Evolutionary conservation across 1,140 invertebrate species (phyloP).

Genomic region (Halyomorpha halys): DNA sequence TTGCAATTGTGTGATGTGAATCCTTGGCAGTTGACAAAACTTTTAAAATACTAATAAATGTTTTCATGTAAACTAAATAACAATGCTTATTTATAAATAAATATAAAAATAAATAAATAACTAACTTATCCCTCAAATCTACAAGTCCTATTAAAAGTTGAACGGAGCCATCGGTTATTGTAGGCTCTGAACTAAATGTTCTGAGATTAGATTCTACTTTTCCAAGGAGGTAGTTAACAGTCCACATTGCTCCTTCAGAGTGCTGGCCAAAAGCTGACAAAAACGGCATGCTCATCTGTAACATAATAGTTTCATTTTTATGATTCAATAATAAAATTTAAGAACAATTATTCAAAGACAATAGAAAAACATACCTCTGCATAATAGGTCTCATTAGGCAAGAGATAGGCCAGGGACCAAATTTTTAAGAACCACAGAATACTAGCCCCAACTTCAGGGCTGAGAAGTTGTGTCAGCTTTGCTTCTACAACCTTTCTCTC

Average conservation of each 20-base stretch:
- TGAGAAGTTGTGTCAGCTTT: constrained; percentile 51
- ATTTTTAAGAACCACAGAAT: constrained; percentile 70
- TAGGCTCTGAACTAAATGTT: constrained; percentile 46
- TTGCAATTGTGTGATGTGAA: no score
- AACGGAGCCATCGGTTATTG: constrained; percentile 48
- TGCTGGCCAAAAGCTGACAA: constrained; percentile 50
- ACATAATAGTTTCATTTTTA: neutral
- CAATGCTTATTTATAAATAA: neutral
- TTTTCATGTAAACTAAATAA: neutral
- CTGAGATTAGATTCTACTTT: constrained; percentile 50
- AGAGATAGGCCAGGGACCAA: constrained; percentile 64
- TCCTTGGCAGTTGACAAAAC: no score
- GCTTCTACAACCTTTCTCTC: constrained; percentile 52
- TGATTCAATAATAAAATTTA: no score
- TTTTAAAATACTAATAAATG: no score
- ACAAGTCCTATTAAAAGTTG: constrained; percentile 46
- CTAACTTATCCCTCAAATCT: constrained; percentile 47
- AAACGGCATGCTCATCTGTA: constrained; percentile 43
- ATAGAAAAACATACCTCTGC: constrained; percentile 42
- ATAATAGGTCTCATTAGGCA: constrained; percentile 57
- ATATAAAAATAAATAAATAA: constrained; percentile 15
- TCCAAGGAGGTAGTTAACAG: constrained; percentile 49
- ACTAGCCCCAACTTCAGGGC: constrained; percentile 68
- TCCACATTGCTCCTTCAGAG: constrained; percentile 47
- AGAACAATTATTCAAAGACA: no score